Conservation (phyloP, 1,140 invertebrate genomes). For the Temnothorax nylanderi region DNA sequence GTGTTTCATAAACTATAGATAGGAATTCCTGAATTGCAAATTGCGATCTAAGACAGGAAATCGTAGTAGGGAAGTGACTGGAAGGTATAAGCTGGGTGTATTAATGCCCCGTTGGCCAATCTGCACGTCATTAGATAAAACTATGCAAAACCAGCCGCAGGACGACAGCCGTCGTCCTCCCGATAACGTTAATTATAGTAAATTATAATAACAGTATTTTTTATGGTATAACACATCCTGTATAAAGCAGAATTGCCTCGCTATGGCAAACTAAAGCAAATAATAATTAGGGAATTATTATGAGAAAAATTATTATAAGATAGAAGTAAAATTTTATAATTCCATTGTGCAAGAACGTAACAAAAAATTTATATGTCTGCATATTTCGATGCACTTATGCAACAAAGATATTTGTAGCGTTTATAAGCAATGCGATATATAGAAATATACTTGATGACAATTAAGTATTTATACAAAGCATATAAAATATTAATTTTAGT, state of each 20-base stretch:
- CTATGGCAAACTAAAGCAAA: not conserved
- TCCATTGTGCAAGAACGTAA: not conserved
- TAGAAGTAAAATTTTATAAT: not conserved
- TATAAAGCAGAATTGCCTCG: not conserved
- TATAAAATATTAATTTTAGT: not conserved
- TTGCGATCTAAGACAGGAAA: slow-evolving; percentile 29
- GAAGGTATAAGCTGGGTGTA: not conserved
- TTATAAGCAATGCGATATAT: not conserved
- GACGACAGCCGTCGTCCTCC: slow-evolving; percentile 29
- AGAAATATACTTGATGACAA: not conserved
- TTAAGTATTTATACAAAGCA: not conserved
- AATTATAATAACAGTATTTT: slow-evolving; percentile 25
- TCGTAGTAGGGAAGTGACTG: slow-evolving; percentile 24
- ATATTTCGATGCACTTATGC: not conserved
- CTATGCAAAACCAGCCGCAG: slow-evolving; percentile 5
- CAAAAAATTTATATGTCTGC: not conserved
- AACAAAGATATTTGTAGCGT: not conserved
- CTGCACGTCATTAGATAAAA: slow-evolving; percentile 50
- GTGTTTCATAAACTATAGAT: not conserved
- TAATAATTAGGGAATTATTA: slow-evolving; percentile 11
- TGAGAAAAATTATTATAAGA: not conserved
- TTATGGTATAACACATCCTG: not conserved
- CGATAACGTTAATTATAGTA: slow-evolving; percentile 32
- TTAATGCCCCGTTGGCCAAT: slow-evolving; percentile 34
- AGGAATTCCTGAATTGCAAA: slow-evolving; percentile 41